Base-by-base conservation (phyloP, 1,140 invertebrate species). In the Drosophila willistoni region DNA sequence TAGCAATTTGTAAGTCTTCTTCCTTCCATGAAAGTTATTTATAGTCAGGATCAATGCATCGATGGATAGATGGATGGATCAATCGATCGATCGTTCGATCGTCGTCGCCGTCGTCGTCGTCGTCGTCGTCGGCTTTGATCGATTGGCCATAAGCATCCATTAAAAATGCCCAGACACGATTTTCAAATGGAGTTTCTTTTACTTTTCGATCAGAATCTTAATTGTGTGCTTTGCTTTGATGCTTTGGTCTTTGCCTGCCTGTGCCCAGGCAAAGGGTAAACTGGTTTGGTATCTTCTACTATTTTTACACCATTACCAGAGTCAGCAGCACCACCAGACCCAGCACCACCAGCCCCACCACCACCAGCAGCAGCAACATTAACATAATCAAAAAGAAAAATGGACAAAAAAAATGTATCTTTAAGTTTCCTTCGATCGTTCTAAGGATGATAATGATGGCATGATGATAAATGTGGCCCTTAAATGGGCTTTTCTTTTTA, bases 91-190 rank as follows among this genome's bases (percentile, higher is more conserved):
- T 51, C 44, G 44, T 51, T 25, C 25, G 25, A 25, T 25, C n/a
- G n/a, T n/a, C n/a, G n/a, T n/a, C n/a, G n/a, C n/a, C 17, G 7
- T 51, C 17, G 17, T 51, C 17, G 9, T 22, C 44, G 17, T 51
- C 44, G 44, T 51, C 44, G 44, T 51, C 44, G 44, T 51, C 17
- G 44, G 14, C 44, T 22, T 44, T 77, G 75, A 77, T 77, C 75
- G 75, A 77, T 77, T 77, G 75, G 44, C 73, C 73, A 77, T 66
- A 65, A 65, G 66, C 75, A 65, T 63, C 73, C 75, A 75, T 75
- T 51, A 51, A 51, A 75, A 75, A 75, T 65, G 73, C 64, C 47
- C 56, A 59, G 56, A 64, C 75, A 78, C 75, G 75, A 78, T 78
- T 78, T 78, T 78, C 75, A 78, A 78, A 78, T 77, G 74, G 68